A percentile compares a stretch with the other conserved stretches of the same genome.
Conservation (phyloP, 2,797 vertebrate species). For the Sandelia bainsii region DNA sequence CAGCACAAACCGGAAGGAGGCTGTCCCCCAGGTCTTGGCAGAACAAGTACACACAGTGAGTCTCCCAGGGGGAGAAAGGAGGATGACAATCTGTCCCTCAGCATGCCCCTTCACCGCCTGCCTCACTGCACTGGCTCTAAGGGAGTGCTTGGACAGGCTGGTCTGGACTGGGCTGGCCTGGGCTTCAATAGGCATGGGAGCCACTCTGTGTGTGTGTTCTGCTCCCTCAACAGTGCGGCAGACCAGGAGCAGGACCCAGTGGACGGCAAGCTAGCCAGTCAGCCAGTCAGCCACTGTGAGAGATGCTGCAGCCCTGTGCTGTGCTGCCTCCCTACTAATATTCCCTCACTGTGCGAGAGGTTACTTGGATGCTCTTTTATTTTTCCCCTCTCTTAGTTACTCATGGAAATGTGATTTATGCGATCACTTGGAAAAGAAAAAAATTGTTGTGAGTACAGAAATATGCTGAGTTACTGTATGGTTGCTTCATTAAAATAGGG, state of each 20-base stretch:
- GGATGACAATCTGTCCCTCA: slow-evolving; percentile 87
- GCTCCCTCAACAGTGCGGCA: slow-evolving; percentile 76
- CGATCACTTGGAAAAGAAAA: slow-evolving; percentile 57
- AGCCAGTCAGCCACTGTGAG: slow-evolving; percentile 61
- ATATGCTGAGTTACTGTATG: slow-evolving; percentile 79
- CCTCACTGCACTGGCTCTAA: slow-evolving; percentile 79
- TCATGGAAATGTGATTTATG: slow-evolving; percentile 79
- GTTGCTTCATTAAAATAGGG: slow-evolving; percentile 79
- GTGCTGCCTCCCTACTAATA: slow-evolving; percentile 21
- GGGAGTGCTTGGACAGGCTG: slow-evolving; percentile 76
- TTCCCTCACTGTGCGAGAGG: slow-evolving; percentile 44
- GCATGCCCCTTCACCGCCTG: slow-evolving; percentile 79
- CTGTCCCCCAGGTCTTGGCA: slow-evolving; percentile 83
- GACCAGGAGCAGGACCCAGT: slow-evolving; percentile 68
- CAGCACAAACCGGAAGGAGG: slow-evolving; percentile 84
- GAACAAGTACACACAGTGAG: slow-evolving; percentile 78
- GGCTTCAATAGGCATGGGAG: slow-evolving; percentile 67
- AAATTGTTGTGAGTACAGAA: slow-evolving; percentile 61
- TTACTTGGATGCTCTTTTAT: slow-evolving; percentile 64
- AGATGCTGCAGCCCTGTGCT: slow-evolving; percentile 59
- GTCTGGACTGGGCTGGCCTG: slow-evolving; percentile 67
- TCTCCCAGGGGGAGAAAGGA: slow-evolving; percentile 80
- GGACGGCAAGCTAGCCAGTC: slow-evolving; percentile 63
- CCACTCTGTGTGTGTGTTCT: slow-evolving; percentile 43
- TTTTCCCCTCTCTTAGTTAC: slow-evolving; percentile 58